Evolutionary conservation across 2,113 vertebrate genomes (phyloP), one percentile per base, ranked within the genome.

Genomic region (Polypterus senegalus): DNA sequence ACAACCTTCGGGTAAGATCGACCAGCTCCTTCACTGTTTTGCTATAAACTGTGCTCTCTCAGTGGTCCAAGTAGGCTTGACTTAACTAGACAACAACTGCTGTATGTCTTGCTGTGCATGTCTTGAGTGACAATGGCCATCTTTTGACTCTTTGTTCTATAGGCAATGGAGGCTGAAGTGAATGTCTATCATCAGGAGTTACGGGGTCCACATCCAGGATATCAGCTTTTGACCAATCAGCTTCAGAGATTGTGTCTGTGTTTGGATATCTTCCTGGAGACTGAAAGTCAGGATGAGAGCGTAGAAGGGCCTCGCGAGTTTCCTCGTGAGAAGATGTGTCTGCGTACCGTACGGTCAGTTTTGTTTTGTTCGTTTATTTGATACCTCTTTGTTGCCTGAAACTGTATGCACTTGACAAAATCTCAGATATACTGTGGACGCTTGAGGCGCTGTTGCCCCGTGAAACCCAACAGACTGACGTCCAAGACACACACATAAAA

Each of bases 191-290:
- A 88, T 74, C 83, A 79, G 54, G 95, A 99, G 69, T 86, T 98
- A 3, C 87, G 86, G 9, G 95, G 93, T 0, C 91, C 91, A 9
- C 81, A 81, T 9, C 95, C 93, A 0, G 88, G 96, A 61, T 80
- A 93, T 71, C 94, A 98, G 83, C 88, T 99, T n/a, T 77, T 99
- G 69, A 97, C 95, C 78, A 97, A 98, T 77, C 96, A 99, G 78
- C 76, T 99, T 46, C 86, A 91, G 66, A 89, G 93, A 7, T 79
- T 99, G 3, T 97, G 93, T 4, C 86, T 98, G 70, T 88, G 95
- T 63, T 77, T 99, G 61, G 94, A 98, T 0, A 92, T 98, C 59
- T 98, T 93, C 75, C 74, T 99, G 78, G 96, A 99, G 81, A 99
- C 93, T 0, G 94, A 96, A 76, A 87, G 86, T 60, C 92, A 95